Conservation (phyloP, 2,888 invertebrate species). For the Trachelus iudaicus region DNA sequence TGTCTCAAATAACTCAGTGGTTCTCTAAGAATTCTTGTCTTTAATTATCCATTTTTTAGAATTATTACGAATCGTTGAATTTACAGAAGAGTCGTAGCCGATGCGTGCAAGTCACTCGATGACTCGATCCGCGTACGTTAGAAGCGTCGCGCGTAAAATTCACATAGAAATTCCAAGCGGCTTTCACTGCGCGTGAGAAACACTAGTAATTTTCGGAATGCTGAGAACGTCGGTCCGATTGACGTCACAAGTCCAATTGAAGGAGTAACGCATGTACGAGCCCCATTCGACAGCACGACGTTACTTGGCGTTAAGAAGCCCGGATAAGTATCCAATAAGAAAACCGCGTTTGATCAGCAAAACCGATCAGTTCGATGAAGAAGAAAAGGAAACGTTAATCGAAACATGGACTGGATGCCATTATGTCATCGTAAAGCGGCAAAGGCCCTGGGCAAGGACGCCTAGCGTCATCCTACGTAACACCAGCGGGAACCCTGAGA, state of each 20-base stretch:
- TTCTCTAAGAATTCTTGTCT: not conserved
- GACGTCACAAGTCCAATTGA: not conserved
- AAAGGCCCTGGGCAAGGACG: constrained; percentile 33
- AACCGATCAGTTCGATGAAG: not conserved
- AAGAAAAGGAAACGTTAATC: not conserved
- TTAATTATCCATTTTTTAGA: not conserved
- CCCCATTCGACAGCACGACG: not conserved
- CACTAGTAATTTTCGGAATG: not conserved
- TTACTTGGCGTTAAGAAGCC: not conserved
- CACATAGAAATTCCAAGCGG: not conserved
- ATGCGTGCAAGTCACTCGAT: not conserved
- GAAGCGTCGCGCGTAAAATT: not conserved
- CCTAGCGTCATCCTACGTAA: not conserved
- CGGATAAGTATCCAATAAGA: not conserved
- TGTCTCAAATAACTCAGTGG: not conserved
- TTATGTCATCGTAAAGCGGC: constrained; percentile 24
- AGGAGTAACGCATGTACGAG: not conserved
- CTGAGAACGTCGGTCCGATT: not conserved
- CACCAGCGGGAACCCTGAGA: not conserved
- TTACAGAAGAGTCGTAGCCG: not conserved
- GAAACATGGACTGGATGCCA: constrained; percentile 5
- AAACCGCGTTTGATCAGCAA: not conserved
- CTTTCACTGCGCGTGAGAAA: not conserved
- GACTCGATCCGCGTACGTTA: not conserved
- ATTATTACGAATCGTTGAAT: not conserved